Conservation (phyloP, 2,888 invertebrate genomes). For the Thereva unica region DNA sequence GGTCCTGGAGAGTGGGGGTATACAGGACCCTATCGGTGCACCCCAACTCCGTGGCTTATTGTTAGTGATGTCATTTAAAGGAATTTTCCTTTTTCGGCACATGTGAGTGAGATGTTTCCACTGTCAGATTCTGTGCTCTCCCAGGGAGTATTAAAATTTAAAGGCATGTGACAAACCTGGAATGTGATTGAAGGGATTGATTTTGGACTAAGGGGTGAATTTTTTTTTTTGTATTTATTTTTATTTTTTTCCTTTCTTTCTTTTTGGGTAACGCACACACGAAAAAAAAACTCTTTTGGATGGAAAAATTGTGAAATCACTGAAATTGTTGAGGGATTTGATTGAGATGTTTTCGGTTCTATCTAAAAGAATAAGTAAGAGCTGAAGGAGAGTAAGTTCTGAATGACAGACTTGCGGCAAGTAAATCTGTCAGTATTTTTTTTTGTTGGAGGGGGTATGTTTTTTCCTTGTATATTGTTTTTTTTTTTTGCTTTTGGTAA, state of each 20-base stretch:
- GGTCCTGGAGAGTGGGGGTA: not conserved
- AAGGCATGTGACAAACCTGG: slow-evolving; percentile 15
- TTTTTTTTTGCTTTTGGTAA: too few relatives aligned
- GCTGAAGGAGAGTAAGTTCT: not conserved
- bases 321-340: not conserved
- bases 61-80: slow-evolving; percentile 5
- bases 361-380: not conserved
- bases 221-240: too few relatives aligned
- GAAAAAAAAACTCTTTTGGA: too few relatives aligned
- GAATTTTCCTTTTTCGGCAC: slow-evolving; percentile 25
- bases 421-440: not conserved
- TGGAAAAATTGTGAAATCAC: slow-evolving; percentile 1
- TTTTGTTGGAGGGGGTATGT: not conserved
- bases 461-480: not conserved
- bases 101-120: slow-evolving; percentile 27
- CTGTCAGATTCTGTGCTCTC: slow-evolving; percentile 14
- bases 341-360: slow-evolving; percentile 10
- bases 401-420: slow-evolving; percentile 3
- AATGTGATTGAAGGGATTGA: slow-evolving; percentile 29
- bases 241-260: too few relatives aligned
- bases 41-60: not conserved
- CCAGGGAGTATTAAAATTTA: slow-evolving; percentile 24
- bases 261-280: too few relatives aligned
- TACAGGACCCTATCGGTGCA: not conserved
- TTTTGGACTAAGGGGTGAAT: slow-evolving; percentile 9